A percentile compares a stretch with the other conserved stretches of the same genome.
These are phyloP conservation scores for Trissolcus basalis DNA, from an alignment of 1,140 invertebrate genomes.

Conservation along the genomic window DNA sequence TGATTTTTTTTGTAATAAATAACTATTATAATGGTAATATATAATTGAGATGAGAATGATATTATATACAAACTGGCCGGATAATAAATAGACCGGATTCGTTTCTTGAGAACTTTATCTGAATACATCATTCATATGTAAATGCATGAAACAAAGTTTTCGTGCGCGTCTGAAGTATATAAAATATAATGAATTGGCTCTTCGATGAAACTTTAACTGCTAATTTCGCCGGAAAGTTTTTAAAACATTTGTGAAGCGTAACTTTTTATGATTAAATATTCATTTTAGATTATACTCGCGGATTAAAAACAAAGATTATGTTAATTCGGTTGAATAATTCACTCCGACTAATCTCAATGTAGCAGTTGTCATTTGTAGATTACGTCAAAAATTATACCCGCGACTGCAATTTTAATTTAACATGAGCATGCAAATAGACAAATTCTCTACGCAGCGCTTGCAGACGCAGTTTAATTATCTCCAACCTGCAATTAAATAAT, in stretches of 20 bases:
- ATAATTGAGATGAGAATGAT: no score
- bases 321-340: slow-evolving; percentile 4
- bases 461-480: not conserved
- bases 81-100: no score
- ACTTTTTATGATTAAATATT: slow-evolving; percentile 22
- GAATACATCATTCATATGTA: no score
- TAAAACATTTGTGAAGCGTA: slow-evolving; percentile 10
- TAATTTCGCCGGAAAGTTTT: slow-evolving; percentile 17
- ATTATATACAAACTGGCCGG: no score
- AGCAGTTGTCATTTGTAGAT: slow-evolving; percentile 1
- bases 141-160: no score
- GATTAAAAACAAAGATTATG: not conserved
- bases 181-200: no score
- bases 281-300: slow-evolving; percentile 19
- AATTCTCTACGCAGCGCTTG: not conserved
- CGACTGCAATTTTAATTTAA: slow-evolving; percentile 1
- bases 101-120: no score
- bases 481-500: not conserved
- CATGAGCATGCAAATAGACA: not conserved
- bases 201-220: slow-evolving; percentile 30
- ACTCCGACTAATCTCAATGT: slow-evolving; percentile 3
- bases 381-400: slow-evolving; percentile 9
- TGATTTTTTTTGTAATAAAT: no score
- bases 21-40: no score
- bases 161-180: no score